Percentiles rank a stretch among this genome's conserved stretches.
phyloP scores from a whole-genome alignment of 2,797 vertebrate genomes.

The Pelobates cultripes region DNA sequence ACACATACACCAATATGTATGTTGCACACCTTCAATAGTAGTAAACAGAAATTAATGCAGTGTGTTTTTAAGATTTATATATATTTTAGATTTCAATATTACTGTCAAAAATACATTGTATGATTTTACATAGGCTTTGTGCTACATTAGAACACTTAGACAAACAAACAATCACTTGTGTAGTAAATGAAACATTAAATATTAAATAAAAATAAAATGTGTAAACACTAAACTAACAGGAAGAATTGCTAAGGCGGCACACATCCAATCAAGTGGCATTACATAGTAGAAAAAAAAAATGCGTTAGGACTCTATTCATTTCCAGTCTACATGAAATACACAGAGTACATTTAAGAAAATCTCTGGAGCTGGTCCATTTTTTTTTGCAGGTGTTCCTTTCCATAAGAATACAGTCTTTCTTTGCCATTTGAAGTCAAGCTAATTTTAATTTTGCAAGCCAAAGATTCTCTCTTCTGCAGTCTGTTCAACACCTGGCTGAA shows the following conservation, averaged over 20 bases:
- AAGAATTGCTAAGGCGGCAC: slow-evolving; percentile 95
- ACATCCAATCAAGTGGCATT: slow-evolving; percentile 96
- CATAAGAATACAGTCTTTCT: slow-evolving; percentile 52
- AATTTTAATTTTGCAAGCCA: slow-evolving; percentile 6
- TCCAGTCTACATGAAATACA: slow-evolving; percentile 92
- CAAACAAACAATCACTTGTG: slow-evolving; percentile 86
- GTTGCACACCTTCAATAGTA: too few relatives aligned
- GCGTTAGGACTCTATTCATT: slow-evolving; percentile 85
- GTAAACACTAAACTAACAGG: slow-evolving; percentile 96
- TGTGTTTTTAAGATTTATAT: slow-evolving; percentile 79
- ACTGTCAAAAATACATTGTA: slow-evolving; percentile 99
- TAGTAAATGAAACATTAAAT: slow-evolving; percentile 99
- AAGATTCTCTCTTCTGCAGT: slow-evolving; percentile 31
- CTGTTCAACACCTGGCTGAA: slow-evolving; percentile 89
- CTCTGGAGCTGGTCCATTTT: slow-evolving; percentile 80
- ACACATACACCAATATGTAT: too few relatives aligned
- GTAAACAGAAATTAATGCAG: too few relatives aligned
- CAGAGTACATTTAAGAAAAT: slow-evolving; percentile 84
- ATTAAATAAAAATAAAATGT: slow-evolving; percentile 98
- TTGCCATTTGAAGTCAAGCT: slow-evolving; percentile 8
- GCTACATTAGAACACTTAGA: slow-evolving; percentile 97
- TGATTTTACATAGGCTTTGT: slow-evolving; percentile 96
- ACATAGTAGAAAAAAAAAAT: slow-evolving; percentile 89
- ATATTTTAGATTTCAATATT: slow-evolving; percentile 96
- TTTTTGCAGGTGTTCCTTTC: slow-evolving; percentile 60